phyloP scores from a whole-genome alignment of 1,140 invertebrate genomes.

The Drosophila mayri region DNA sequence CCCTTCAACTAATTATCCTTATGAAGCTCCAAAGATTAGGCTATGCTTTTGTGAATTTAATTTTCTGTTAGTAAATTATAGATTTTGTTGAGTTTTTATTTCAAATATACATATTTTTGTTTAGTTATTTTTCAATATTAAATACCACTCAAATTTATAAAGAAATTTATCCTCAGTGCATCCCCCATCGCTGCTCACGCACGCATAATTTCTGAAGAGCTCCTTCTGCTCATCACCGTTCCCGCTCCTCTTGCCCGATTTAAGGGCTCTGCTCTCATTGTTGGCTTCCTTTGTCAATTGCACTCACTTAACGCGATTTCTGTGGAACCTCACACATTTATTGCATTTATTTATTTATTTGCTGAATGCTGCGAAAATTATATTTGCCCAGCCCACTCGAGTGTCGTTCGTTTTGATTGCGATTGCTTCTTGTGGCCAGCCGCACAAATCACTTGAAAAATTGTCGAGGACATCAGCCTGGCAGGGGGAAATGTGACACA shows the following conservation, averaged over 20 bases:
- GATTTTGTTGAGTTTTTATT: neutral
- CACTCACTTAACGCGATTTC: slow-evolving; percentile 72
- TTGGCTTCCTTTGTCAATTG: slow-evolving; percentile 79
- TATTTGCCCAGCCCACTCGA: slow-evolving; percentile 74
- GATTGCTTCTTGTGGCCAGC: slow-evolving; percentile 62
- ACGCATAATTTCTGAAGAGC: slow-evolving; percentile 80
- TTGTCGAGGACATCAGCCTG: slow-evolving; percentile 34
- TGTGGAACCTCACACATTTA: slow-evolving; percentile 36
- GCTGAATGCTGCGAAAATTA: slow-evolving; percentile 74
- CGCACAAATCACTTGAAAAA: slow-evolving; percentile 72
- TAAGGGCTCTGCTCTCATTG: slow-evolving; percentile 54
- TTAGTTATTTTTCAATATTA: neutral
- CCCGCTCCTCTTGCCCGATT: slow-evolving; percentile 1
- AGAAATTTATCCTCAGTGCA: slow-evolving; percentile 13
- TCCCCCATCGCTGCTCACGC: slow-evolving; percentile 40
- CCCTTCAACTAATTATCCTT: no score
- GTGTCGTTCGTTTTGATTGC: slow-evolving; percentile 65
- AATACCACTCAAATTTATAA: neutral
- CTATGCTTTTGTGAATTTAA: no score
- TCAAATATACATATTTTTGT: neutral
- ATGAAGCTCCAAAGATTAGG: neutral
- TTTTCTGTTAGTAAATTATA: neutral
- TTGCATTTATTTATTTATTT: slow-evolving; percentile 77
- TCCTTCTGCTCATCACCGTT: slow-evolving; percentile 56
- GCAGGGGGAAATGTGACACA: slow-evolving; percentile 25